Evolutionary conservation across 2,113 vertebrate species (phyloP), one percentile per base, ranked within the genome.

Genomic region (Anhinga anhinga): DNA sequence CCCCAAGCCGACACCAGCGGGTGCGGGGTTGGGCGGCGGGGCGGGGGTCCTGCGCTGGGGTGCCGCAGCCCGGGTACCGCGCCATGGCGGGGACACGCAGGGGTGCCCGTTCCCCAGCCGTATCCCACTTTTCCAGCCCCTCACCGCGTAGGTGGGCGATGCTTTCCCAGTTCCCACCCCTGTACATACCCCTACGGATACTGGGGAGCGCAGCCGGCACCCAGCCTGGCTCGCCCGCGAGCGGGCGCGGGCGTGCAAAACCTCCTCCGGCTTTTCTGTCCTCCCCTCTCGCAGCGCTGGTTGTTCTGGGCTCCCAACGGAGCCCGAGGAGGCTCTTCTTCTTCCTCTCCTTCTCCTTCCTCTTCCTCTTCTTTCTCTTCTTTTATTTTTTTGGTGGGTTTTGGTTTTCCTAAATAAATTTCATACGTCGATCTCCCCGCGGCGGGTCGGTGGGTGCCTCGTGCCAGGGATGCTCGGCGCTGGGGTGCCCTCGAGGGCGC

Each of bases 321-420:
- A 90, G 79, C 86, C 86, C 9, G 11, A 84, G 44, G 70, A 90
- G 79, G 42, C 4, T 13, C 67, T 71, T 18, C 32, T 30, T 4
- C 13, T 15, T 1, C 5, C 16, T 3, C 9, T 40, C 2, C 3
- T 15, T 22, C 5, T 36, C 23, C 2, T 11, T 70, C 4, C 1
- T 25, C 15, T 5, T 30, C 4, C 4, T n/a, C 3, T 47, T 1
- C 29, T 36, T 79, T 67, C n/a, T n/a, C n/a, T 82, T 45, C 19
- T 13, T 79, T 34, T 40, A 40, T 86, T 82, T 96, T 90, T 82
- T 74, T 82, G 25, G 89, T 95, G 89, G 86, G 86, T 95, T 97
- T 96, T 95, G 77, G 58, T 96, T 98, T 97, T 96, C 97, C 95
- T 96, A 98, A 96, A 98, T 98, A 98, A 98, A 98, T 97, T 97